These are phyloP conservation scores for Aphis gossypii DNA, from an alignment of 1,140 invertebrate genomes.

Conservation along the genomic window DNA sequence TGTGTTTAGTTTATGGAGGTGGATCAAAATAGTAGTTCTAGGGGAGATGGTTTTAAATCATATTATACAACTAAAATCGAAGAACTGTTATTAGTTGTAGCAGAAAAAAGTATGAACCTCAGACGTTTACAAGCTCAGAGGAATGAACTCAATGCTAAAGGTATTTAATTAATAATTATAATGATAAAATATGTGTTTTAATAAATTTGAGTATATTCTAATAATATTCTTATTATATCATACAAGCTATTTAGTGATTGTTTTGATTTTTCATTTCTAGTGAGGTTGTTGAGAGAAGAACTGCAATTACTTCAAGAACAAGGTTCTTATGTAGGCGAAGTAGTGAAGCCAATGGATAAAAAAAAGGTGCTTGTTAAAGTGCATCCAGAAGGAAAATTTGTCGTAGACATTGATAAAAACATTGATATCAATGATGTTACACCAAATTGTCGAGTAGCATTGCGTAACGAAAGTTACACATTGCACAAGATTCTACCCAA, in stretches of 20 bases:
- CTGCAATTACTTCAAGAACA: conserved; percentile 98
- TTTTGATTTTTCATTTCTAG: conserved; percentile 67
- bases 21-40: conserved; percentile 25
- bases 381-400: conserved; percentile 99
- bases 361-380: conserved; percentile 99
- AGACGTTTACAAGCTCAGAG: conserved; percentile 96
- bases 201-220: background rate
- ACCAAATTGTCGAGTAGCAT: conserved; percentile 95
- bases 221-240: background rate
- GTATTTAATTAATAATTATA: conserved; percentile 65
- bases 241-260: background rate
- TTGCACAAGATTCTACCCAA: conserved; percentile 99
- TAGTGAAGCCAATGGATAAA: conserved; percentile 99
- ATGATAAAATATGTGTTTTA: background rate
- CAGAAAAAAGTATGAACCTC: conserved; percentile 97
- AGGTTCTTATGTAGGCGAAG: conserved; percentile 99
- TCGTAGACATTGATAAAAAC: conserved; percentile 99
- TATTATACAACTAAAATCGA: conserved; percentile 98
- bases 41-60: conserved; percentile 82
- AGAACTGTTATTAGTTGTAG: conserved; percentile 92
- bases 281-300: conserved; percentile 97
- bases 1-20: conserved; percentile 51
- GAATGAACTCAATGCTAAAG: conserved; percentile 99
- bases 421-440: conserved; percentile 99
- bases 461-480: conserved; percentile 98